Evolutionary conservation across 2,888 invertebrate species (phyloP).

Genomic region (Arctia plantaginis): DNA sequence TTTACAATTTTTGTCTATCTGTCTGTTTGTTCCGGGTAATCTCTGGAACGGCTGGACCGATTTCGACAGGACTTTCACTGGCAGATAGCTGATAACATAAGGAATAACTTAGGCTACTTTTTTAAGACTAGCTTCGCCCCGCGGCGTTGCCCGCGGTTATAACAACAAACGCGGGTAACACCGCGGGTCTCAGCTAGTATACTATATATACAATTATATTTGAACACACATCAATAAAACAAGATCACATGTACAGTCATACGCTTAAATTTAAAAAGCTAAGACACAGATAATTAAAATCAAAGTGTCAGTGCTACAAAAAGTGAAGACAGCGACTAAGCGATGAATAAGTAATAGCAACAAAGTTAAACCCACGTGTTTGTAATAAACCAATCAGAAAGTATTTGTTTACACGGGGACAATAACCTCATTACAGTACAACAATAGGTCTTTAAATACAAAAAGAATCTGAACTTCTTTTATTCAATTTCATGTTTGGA

Average conservation of each 20-base stretch:
- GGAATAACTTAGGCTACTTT: too few relatives aligned
- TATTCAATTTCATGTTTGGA: slow-evolving; percentile 34
- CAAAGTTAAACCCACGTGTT: slow-evolving; percentile 20
- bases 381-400: slow-evolving; percentile 31
- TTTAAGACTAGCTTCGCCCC: too few relatives aligned
- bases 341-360: slow-evolving; percentile 9
- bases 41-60: too few relatives aligned
- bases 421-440: slow-evolving; percentile 40
- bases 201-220: not conserved
- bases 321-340: slow-evolving; percentile 15
- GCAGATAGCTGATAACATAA: too few relatives aligned
- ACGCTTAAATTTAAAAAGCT: not conserved
- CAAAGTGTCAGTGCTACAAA: not conserved
- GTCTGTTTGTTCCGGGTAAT: too few relatives aligned
- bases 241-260: not conserved
- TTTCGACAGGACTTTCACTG: too few relatives aligned
- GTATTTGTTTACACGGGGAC: slow-evolving; percentile 35
- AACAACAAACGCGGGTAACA: too few relatives aligned
- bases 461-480: slow-evolving; percentile 27
- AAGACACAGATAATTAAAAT: not conserved
- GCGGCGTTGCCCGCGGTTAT: too few relatives aligned
- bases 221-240: not conserved
- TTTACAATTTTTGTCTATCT: too few relatives aligned
- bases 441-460: slow-evolving; percentile 40
- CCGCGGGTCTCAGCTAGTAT: too few relatives aligned